phyloP scores from a whole-genome alignment of 1,140 invertebrate species.

The Trichonephila inaurata region DNA sequence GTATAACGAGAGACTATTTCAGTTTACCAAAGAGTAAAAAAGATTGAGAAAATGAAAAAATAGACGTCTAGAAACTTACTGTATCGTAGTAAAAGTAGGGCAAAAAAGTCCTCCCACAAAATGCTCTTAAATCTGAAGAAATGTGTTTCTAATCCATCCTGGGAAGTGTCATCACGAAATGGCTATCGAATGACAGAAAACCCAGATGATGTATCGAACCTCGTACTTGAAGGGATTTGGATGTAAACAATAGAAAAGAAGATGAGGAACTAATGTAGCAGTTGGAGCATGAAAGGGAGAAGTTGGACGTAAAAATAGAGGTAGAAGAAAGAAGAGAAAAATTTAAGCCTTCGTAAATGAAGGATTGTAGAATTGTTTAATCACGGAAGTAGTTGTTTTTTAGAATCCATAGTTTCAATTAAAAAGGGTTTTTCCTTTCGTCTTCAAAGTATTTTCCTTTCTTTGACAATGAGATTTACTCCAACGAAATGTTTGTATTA shows the following conservation, averaged over 20 bases:
- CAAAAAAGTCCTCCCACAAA: background rate
- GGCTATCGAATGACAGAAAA: constrained; percentile 45
- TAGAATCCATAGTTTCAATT: background rate
- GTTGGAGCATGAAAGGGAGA: background rate
- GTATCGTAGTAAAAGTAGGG: background rate
- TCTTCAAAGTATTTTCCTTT: background rate
- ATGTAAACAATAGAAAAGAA: constrained; percentile 47
- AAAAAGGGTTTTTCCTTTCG: background rate
- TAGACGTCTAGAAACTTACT: background rate
- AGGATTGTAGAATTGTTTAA: background rate
- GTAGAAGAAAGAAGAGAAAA: background rate
- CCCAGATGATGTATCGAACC: constrained; percentile 36
- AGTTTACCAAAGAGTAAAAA: background rate
- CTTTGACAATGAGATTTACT: background rate
- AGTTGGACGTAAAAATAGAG: background rate
- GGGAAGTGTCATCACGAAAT: constrained; percentile 44
- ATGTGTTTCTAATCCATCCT: constrained; percentile 46
- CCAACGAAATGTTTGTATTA: background rate
- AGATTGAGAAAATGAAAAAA: background rate
- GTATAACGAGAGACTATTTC: background rate
- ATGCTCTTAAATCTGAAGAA: constrained; percentile 32
- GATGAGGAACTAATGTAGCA: constrained; percentile 10
- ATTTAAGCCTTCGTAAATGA: background rate
- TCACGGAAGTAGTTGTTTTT: background rate
- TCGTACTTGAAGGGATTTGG: constrained; percentile 42